Evolutionary conservation across 2,888 invertebrate species (phyloP).

Genomic region (Operophtera brumata): DNA sequence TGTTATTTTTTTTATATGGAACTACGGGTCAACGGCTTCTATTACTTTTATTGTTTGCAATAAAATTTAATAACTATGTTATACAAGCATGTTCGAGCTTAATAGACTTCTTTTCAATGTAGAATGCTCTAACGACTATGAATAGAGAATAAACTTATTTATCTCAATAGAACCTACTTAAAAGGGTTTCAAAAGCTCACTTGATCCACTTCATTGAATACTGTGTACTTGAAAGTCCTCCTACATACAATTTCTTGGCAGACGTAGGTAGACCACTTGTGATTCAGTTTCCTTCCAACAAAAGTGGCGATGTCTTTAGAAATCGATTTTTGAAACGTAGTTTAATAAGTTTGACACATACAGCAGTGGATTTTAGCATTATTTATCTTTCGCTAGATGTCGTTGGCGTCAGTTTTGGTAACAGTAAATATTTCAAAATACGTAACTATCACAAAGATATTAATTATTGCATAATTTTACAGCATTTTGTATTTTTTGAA

Average conservation of each 20-base stretch:
- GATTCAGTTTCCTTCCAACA: not conserved
- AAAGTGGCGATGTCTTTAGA: no score
- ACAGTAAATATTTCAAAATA: no score
- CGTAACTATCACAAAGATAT: no score
- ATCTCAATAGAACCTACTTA: not conserved
- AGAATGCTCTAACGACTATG: not conserved
- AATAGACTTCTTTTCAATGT: not conserved
- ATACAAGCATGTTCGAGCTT: not conserved
- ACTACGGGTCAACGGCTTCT: conserved; percentile 2
- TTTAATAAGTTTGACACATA: no score
- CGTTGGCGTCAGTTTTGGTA: no score
- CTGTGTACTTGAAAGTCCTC: conserved; percentile 5
- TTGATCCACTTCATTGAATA: conserved; percentile 4
- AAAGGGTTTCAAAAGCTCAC: not conserved
- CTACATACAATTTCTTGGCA: not conserved
- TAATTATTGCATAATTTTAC: no score
- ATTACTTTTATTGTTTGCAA: not conserved
- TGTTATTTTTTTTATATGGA: conserved; percentile 17
- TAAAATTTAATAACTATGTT: not conserved
- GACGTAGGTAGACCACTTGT: not conserved
- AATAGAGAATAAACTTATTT: not conserved
- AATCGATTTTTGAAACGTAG: no score
- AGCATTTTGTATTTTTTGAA: no score
- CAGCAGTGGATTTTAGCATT: no score
- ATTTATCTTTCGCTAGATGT: no score